Percentiles rank a stretch among this genome's conserved stretches.
phyloP scores from a whole-genome alignment of 2,113 vertebrate species.

The Balaeniceps rex region DNA sequence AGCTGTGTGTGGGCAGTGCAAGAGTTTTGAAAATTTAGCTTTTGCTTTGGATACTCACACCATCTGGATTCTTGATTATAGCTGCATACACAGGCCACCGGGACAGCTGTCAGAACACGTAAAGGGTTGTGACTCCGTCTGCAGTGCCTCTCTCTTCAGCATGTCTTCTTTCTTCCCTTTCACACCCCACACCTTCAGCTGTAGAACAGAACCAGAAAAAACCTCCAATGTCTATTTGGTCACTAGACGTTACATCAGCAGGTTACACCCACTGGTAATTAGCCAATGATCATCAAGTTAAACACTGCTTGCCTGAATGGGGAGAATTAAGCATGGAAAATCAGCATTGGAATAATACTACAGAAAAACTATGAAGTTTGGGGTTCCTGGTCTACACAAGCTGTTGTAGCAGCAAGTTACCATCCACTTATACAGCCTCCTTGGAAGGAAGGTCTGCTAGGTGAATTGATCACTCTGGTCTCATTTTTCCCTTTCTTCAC shows the following conservation, averaged over 20 bases:
- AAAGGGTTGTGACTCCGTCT: not conserved
- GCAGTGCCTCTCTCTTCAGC: not conserved
- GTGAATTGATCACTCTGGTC: not conserved
- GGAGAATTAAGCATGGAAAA: not conserved
- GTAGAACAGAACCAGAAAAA: not conserved
- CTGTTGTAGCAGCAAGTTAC: not conserved
- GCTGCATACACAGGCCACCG: not conserved
- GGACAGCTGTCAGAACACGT: not conserved
- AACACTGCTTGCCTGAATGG: not conserved
- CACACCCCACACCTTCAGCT: not conserved
- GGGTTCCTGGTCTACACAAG: not conserved
- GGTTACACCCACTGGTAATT: not conserved
- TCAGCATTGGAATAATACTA: not conserved
- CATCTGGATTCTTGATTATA: not conserved
- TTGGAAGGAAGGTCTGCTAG: not conserved
- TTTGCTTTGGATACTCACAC: not conserved
- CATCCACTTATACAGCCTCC: rapidly evolving
- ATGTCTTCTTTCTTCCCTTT: not conserved
- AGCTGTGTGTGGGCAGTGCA: not conserved
- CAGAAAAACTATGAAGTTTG: not conserved
- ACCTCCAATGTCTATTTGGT: not conserved
- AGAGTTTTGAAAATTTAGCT: not conserved
- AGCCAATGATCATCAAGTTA: not conserved
- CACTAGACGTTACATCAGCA: not conserved
- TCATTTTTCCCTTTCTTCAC: not conserved